Evolutionary conservation across 2,797 vertebrate species (phyloP).

Genomic region (Sebastes cheni): DNA sequence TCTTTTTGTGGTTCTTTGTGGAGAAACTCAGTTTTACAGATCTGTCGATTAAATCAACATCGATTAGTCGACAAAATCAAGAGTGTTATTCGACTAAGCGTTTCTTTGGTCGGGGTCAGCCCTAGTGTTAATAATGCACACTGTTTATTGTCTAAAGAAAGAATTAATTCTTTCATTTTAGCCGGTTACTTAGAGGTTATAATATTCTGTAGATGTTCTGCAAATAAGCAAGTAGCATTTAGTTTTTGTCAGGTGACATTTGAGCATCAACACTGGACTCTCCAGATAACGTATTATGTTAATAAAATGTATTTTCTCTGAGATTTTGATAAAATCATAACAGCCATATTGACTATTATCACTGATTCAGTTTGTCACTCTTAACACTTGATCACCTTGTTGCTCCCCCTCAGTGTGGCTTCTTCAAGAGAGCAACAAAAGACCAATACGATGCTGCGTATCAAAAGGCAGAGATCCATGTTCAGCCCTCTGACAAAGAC

Average conservation of each 20-base stretch:
- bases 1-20: too few species aligned
- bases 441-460: conserved; percentile 94
- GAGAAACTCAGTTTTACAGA: too few species aligned
- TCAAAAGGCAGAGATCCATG: conserved; percentile 99
- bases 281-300: neutral
- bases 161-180: neutral
- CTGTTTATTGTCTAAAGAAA: neutral
- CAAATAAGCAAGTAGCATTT: neutral
- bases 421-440: conserved; percentile 99
- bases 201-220: neutral
- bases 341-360: neutral
- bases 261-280: neutral
- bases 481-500: conserved; percentile 99
- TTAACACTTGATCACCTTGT: conserved; percentile 81
- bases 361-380: conserved; percentile 34
- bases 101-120: too few species aligned
- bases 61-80: too few species aligned
- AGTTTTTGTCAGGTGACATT: neutral
- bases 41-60: too few species aligned
- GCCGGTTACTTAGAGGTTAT: neutral
- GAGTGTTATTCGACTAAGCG: fast-evolving
- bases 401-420: conserved; percentile 96
- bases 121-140: neutral
- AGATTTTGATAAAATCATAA: neutral
- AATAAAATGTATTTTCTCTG: neutral